A percentile compares a stretch with the other conserved stretches of the same genome.
phyloP scores from a whole-genome alignment of 2,797 vertebrate genomes.

The Rachycentron canadum region DNA sequence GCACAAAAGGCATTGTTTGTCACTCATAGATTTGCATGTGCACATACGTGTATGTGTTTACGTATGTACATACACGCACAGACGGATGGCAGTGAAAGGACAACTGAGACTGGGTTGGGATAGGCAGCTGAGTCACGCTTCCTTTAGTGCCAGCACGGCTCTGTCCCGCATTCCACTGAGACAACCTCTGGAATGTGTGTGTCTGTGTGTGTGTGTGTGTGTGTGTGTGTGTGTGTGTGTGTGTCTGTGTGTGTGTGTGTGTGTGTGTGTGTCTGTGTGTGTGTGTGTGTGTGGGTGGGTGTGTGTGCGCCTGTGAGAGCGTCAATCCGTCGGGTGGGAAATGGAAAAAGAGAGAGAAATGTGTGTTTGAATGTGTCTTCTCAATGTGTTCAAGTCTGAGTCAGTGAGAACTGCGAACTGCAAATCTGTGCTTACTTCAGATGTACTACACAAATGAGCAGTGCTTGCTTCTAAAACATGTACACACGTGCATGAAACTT shows the following conservation, averaged over 20 bases:
- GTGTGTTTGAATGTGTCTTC: slow-evolving; percentile 14
- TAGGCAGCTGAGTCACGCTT: slow-evolving; percentile 84
- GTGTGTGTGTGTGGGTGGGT: slow-evolving; percentile 17
- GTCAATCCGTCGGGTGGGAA: slow-evolving; percentile 57
- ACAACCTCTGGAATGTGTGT: slow-evolving; percentile 84
- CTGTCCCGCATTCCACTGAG: slow-evolving; percentile 83
- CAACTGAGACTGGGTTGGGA: slow-evolving; percentile 67
- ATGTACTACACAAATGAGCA: background rate
- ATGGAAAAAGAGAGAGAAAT: slow-evolving; percentile 14
- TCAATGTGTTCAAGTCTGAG: slow-evolving; percentile 7
- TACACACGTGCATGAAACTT: background rate
- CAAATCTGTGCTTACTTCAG: background rate
- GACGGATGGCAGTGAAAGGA: slow-evolving; percentile 37
- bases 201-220: slow-evolving; percentile 24
- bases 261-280: slow-evolving; percentile 61
- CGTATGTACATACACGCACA: background rate
- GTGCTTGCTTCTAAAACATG: background rate
- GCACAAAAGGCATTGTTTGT: slow-evolving; percentile 15
- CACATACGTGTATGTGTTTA: slow-evolving; percentile 12
- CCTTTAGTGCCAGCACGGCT: slow-evolving; percentile 74
- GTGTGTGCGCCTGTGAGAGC: slow-evolving; percentile 50
- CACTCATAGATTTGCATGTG: slow-evolving; percentile 9
- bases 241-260: slow-evolving; percentile 37
- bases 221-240: slow-evolving; percentile 12
- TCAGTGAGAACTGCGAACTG: slow-evolving; percentile 11